Base-by-base conservation (phyloP, 2,113 vertebrate species). In the Climacteris rufus region DNA sequence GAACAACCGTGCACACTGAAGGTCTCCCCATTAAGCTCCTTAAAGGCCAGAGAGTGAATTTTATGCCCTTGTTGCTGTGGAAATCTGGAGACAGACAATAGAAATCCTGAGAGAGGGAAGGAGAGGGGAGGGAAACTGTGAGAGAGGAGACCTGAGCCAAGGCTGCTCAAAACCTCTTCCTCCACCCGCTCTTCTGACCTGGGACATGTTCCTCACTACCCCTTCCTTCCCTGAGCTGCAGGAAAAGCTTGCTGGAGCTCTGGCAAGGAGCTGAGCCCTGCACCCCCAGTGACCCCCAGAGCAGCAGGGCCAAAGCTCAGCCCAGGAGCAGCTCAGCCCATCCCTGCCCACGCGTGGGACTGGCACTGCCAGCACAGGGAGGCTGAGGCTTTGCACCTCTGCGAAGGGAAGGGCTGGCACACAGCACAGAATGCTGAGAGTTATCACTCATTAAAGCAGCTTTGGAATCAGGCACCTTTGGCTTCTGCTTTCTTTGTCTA, bases 1-100 rank as follows among this genome's bases (percentile, higher is more conserved):
- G 94, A 97, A 97, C 97, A 95, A 96, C 75, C 78, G 27, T 89
- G 90, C 89, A 75, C 91, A 83, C 80, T 88, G 97, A 97, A 97
- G 95, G 92, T 74, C 93, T 92, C 71, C 93, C 94, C 92, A 66
- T 97, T 90, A 93, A 92, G 92, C 84, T 93, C 82, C 94, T 94
- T 93, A 94, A 97, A 96, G 93, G 84, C 85, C 93, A 95, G 78
- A 88, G 72, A 83, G 23, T 81, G 84, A 88, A 93, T 95, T 77
- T 85, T 69, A 15, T 81, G 87, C 66, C 82, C 82, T 90, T 21
- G 21, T 94, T 93, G 80, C 93, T 56, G 63, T 39, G 87, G 61
- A 94, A 92, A 57, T 64, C 31, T 53, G 87, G 39, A 94, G 83
- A 9, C 66, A 92, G 83, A 80, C 90, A 89, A 91, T 54, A 45